phyloP scores from a whole-genome alignment of 2,113 vertebrate genomes.

The Craseonycteris thonglongyai region DNA sequence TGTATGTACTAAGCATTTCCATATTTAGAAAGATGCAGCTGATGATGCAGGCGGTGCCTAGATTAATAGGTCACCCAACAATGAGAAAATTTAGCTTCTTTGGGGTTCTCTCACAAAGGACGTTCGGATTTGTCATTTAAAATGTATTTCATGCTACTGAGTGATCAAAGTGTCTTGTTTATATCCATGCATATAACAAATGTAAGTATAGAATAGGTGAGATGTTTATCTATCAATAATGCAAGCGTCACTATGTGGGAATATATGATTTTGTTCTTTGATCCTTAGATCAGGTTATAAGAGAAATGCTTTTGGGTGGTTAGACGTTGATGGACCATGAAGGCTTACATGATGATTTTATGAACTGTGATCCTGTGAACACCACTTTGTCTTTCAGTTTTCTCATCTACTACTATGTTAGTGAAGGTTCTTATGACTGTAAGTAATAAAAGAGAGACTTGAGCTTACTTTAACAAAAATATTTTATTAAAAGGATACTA shows the following conservation, averaged over 20 bases:
- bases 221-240: neutral
- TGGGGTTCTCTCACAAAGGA: conserved; percentile 7
- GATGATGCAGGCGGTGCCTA: conserved; percentile 56
- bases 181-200: neutral
- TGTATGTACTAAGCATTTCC: conserved; percentile 71
- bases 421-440: neutral
- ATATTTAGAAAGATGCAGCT: conserved; percentile 71
- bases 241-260: neutral
- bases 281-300: neutral
- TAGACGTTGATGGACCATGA: neutral
- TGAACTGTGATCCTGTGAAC: neutral
- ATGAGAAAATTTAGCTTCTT: neutral
- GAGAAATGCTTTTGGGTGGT: neutral
- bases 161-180: neutral
- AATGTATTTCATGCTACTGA: neutral
- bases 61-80: conserved; percentile 40
- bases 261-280: neutral
- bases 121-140: neutral
- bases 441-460: neutral
- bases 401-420: neutral
- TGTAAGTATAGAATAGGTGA: neutral
- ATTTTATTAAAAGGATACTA: neutral
- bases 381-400: neutral
- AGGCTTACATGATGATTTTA: neutral
- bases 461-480: neutral